Base-by-base conservation (phyloP, 2,113 vertebrate species). In the Chamaetylas fuelleborni region DNA sequence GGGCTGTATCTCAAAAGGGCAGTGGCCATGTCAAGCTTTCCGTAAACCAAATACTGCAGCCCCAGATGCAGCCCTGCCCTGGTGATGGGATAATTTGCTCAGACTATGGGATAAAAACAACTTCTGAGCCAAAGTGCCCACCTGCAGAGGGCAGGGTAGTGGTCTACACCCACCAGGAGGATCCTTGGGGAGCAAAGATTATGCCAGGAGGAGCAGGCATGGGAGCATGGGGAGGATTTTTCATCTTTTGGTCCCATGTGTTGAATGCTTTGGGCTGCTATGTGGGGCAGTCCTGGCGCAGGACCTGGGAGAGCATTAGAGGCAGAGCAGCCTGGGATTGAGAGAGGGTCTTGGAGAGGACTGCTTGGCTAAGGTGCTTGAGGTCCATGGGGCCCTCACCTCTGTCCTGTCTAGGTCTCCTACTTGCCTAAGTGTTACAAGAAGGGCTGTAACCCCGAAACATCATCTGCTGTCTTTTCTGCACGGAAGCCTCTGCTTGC, bases 161-260 rank as follows among this genome's bases (percentile, higher is more conserved):
- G n/a, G 43, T 20, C 47, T 25, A 61, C 43, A 45, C 13, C 14
- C 34, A 17, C 24, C 19, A 42, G 33, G 25, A 81, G 25, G 9
- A 23, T 58, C 60, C 38, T 14, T 38, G 64, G 36, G 45, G 56
- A 66, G 65, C 50, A 47, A 48, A 60, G 60, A 61, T 24, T 25
- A 56, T 56, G 24, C 29, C 31, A 40, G 60, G 34, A 70, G 17
- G 18, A 83, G 14, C 25, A 42, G 48, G 3, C 3, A 3, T 14
- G 5, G 18, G 7, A 60, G 4, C 1, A 3, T 7, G 5, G 11
- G 7, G 36, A 13, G 7, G 2, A 8, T 14, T 16, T 51, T 72
- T 83, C 19, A 48, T 53, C 18, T 69, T 70, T 43, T n/a, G 28
- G 69, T 81, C 28, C 33, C 6, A 2, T 22, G 48, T 54, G 66